Conservation (phyloP, 2,797 vertebrate genomes). For the Poecilia gillii region DNA sequence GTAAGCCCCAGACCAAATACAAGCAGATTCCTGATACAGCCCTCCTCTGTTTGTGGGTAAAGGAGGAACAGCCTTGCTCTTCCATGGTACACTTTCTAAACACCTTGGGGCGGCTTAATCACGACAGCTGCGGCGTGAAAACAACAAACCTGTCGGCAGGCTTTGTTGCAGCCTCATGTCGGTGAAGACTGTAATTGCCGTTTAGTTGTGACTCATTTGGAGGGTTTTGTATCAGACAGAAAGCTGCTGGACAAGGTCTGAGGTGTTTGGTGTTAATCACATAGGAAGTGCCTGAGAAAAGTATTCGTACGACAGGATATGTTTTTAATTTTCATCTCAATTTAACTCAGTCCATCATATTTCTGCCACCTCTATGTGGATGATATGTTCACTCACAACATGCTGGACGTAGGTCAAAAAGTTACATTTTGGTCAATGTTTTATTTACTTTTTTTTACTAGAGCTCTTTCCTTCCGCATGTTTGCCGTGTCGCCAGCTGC, state of each 20-base stretch:
- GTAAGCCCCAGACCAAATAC: slow-evolving; percentile 52
- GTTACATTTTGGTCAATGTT: not conserved
- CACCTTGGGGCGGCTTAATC: slow-evolving; percentile 47
- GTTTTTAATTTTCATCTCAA: not conserved
- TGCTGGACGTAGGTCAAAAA: not conserved
- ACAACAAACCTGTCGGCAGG: slow-evolving; percentile 60
- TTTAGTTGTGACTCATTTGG: slow-evolving; percentile 66
- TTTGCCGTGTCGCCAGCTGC: not conserved
- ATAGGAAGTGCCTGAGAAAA: not conserved
- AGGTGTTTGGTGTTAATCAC: slow-evolving; percentile 38
- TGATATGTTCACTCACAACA: not conserved
- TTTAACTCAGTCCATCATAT: not conserved
- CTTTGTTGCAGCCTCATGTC: slow-evolving; percentile 60
- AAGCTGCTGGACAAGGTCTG: slow-evolving; percentile 46
- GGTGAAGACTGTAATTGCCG: slow-evolving; percentile 66
- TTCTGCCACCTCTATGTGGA: not conserved
- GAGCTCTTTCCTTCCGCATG: not conserved
- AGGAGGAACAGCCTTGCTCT: slow-evolving; percentile 31
- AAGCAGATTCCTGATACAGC: slow-evolving; percentile 32
- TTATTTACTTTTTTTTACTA: not conserved
- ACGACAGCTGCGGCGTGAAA: slow-evolving; percentile 62
- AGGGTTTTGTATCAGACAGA: slow-evolving; percentile 50
- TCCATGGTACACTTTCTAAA: slow-evolving; percentile 40
- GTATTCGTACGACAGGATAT: not conserved
- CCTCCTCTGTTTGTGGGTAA: not conserved